Conservation (phyloP, 1,140 invertebrate genomes). For the Drosophila baimaii region DNA sequence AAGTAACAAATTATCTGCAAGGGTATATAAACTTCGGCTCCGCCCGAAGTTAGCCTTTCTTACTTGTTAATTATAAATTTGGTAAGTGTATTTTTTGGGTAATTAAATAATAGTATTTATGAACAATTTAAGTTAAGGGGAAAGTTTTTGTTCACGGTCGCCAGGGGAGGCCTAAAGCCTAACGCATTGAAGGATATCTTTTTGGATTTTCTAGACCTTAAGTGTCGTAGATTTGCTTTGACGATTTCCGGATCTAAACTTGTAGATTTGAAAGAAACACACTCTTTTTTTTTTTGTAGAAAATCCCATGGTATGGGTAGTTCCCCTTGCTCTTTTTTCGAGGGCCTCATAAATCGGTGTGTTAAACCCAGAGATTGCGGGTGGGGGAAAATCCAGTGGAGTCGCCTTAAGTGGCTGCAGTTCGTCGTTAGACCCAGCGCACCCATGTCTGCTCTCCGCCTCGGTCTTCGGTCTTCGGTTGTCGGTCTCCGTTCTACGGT, state of each 20-base stretch:
- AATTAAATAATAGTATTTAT: too few relatives aligned
- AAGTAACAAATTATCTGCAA: too few relatives aligned
- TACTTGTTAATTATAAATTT: too few relatives aligned
- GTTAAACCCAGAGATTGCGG: constrained; percentile 39
- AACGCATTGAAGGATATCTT: too few relatives aligned
- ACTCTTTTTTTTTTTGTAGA: neutral
- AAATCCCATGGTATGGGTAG: neutral
- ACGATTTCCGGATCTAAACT: neutral
- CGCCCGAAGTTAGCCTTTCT: too few relatives aligned
- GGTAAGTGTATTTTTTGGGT: too few relatives aligned
- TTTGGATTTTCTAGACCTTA: too few relatives aligned
- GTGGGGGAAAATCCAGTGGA: constrained; percentile 15
- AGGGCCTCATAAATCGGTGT: constrained; percentile 30
- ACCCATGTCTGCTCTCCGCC: neutral
- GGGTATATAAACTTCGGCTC: too few relatives aligned
- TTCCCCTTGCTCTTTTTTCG: neutral
- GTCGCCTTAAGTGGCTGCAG: constrained; percentile 15
- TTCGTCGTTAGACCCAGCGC: neutral
- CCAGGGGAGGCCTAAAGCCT: too few relatives aligned
- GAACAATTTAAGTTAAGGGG: too few relatives aligned
- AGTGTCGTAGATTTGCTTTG: too few relatives aligned
- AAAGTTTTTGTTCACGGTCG: too few relatives aligned
- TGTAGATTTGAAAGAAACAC: neutral
- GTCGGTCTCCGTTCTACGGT: neutral
- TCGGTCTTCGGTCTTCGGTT: constrained; percentile 1